Conservation (phyloP, 2,113 vertebrate species). For the Bolborhynchus lineola region DNA sequence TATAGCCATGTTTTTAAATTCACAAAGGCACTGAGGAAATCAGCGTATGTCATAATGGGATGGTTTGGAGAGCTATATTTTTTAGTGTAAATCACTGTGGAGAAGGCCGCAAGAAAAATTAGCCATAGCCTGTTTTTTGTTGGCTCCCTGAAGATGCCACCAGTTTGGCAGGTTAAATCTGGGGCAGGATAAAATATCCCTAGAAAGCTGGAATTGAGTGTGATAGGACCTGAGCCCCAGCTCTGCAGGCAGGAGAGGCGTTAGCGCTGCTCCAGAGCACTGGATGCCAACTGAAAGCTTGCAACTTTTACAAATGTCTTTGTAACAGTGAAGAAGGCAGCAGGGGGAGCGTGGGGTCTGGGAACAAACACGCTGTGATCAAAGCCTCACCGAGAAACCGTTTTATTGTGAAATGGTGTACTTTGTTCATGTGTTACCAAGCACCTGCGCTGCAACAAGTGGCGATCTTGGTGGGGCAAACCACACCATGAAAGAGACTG, state of each 20-base stretch:
- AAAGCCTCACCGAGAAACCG: background rate
- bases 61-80: background rate
- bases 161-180: background rate
- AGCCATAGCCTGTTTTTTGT: background rate
- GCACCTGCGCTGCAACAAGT: background rate
- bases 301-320: background rate
- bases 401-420: background rate
- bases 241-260: background rate
- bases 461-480: fast-evolving
- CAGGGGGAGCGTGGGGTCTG: background rate
- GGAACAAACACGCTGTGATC: background rate
- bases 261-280: background rate
- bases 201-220: background rate
- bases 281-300: background rate
- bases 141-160: background rate
- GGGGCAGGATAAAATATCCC: background rate
- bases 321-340: background rate
- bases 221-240: background rate
- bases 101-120: background rate
- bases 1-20: background rate
- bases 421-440: background rate
- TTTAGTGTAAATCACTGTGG: background rate
- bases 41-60: background rate
- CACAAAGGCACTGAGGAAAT: background rate
- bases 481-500: background rate